These are phyloP conservation scores for Altica lythri DNA, from an alignment of 2,888 invertebrate genomes.

Conservation along the genomic window DNA sequence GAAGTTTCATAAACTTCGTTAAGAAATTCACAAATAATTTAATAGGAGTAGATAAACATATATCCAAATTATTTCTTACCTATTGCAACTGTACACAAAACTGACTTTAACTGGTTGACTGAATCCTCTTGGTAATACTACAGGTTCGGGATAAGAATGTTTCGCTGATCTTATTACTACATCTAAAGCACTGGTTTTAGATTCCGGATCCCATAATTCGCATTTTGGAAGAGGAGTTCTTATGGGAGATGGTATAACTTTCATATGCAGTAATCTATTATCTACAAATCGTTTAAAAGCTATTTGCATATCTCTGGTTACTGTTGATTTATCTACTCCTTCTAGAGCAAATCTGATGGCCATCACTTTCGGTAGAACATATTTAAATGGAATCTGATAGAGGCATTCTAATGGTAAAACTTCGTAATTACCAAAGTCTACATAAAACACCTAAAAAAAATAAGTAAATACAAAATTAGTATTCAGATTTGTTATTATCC, in stretches of 20 bases:
- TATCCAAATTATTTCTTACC: conserved; percentile 9
- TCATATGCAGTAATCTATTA: conserved; percentile 67
- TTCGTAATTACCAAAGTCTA: conserved; percentile 82
- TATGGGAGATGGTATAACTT: conserved; percentile 70
- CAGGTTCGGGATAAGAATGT: conserved; percentile 51
- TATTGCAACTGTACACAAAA: conserved; percentile 69
- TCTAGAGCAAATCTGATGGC: conserved; percentile 76
- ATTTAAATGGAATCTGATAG: conserved; percentile 75
- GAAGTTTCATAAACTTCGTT: no score
- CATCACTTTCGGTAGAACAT: conserved; percentile 73
- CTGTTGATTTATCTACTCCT: conserved; percentile 64
- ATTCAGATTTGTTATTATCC: no score
- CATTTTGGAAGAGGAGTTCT: conserved; percentile 74
- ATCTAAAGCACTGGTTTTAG: conserved; percentile 64
- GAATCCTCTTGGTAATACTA: conserved; percentile 49
- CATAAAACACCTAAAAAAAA: conserved; percentile 65
- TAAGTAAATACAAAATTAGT: no score
- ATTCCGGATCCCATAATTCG: conserved; percentile 65
- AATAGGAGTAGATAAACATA: no score
- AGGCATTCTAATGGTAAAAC: conserved; percentile 71
- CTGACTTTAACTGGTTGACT: conserved; percentile 65
- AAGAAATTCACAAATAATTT: neutral
- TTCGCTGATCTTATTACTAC: conserved; percentile 57
- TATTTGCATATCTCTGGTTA: conserved; percentile 66
- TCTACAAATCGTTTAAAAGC: conserved; percentile 73